These are phyloP conservation scores for Charanyca ferruginea DNA, from an alignment of 2,888 invertebrate species.

Conservation along the genomic window DNA sequence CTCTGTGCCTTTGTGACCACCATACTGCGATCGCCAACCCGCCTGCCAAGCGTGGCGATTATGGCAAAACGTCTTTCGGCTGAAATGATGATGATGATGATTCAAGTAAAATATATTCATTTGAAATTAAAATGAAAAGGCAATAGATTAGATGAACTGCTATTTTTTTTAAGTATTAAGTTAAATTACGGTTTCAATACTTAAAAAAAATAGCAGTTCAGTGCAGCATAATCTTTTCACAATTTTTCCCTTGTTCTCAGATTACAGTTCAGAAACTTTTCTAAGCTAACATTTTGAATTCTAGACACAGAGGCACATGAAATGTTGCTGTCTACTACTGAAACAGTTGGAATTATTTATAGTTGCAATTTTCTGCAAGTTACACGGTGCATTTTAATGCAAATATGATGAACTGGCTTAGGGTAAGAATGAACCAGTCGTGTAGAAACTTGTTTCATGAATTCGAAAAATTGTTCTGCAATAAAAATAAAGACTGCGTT, in stretches of 20 bases:
- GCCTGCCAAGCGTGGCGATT: no score
- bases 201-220: no score
- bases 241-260: neutral
- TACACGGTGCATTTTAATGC: conserved; percentile 46
- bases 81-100: no score
- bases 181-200: no score
- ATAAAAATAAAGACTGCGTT: no score
- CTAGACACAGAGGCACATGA: conserved; percentile 25
- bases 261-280: conserved; percentile 19
- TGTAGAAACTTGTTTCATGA: neutral
- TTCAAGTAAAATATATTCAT: no score
- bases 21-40: no score
- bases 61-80: no score
- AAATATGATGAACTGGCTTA: conserved; percentile 39
- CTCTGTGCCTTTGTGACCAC: no score
- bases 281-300: conserved; percentile 33
- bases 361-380: conserved; percentile 43
- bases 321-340: conserved; percentile 37
- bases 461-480: neutral
- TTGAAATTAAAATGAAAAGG: no score
- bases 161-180: no score
- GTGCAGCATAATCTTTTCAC: neutral
- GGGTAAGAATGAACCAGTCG: conserved; percentile 1
- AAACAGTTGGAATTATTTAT: conserved; percentile 47
- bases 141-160: no score